Evolutionary conservation across 2,797 vertebrate species (phyloP).

Genomic region (Sarcophilus harrisii): DNA sequence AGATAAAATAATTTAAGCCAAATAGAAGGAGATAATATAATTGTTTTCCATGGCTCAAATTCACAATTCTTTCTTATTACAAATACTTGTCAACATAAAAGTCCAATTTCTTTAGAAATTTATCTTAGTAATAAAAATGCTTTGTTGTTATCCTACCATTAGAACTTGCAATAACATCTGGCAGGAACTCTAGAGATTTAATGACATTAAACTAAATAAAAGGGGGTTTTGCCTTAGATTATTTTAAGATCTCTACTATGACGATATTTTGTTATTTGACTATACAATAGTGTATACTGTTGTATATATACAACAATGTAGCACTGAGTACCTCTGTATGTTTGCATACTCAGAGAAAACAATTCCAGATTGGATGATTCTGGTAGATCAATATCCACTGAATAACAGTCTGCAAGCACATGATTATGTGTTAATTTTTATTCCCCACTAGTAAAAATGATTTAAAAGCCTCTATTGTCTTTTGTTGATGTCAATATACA

Average conservation of each 20-base stretch:
- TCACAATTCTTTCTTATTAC: too few species aligned
- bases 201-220: neutral
- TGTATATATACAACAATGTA: neutral
- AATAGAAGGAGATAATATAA: too few species aligned
- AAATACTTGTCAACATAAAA: too few species aligned
- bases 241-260: neutral
- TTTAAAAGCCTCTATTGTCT: neutral
- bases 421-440: neutral
- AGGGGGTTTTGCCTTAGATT: neutral
- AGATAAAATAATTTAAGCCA: too few species aligned
- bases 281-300: neutral
- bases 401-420: neutral
- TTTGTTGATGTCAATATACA: neutral
- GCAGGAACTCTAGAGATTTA: neutral
- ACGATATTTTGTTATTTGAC: neutral
- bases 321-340: neutral
- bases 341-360: neutral
- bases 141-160: neutral
- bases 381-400: neutral
- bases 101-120: neutral
- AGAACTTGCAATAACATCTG: neutral
- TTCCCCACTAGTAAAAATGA: neutral
- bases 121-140: neutral
- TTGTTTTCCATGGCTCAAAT: too few species aligned
- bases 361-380: neutral